Base-by-base conservation (phyloP, 2,888 invertebrate genomes). In the Nomada ferruginata region DNA sequence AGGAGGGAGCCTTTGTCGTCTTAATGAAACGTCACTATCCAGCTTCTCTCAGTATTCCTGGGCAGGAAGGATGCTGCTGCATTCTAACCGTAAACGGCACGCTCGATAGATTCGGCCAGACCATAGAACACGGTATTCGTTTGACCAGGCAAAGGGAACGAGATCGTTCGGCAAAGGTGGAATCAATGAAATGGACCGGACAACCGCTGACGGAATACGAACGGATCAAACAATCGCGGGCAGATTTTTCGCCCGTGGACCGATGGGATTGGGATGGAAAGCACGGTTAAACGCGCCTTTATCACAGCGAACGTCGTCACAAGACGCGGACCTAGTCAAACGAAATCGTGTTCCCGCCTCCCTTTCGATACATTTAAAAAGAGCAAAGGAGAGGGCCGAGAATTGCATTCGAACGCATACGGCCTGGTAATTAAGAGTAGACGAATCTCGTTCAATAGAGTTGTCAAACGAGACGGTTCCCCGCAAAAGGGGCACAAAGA, bases 11-110 rank as follows among this genome's bases (percentile, higher is more conserved):
- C 87, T 88, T 87, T 88, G 89, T 88, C 86, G 82, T 86, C 87
- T 89, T 88, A 86, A 86, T 88, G 88, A 88, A 88, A 88, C 85
- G 89, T 89, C 88, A 89, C 89, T 76, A 83, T 85, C 86, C 83
- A 59, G 47, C 78, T 76, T 61, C 79, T 63, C 76, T 70, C 47
- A 75, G 83, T 76, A 83, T 81, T 81, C 76, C 76, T 61, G 59
- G 59, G 52, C 64, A 71, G 75, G 73, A 82, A 83, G 78, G 64
- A 74, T 53, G 78, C 73, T 77, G 79, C 83, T 73, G 79, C 79
- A 76, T 81, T 82, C 85, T 80, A 59, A 73, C 83, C 77, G 79
- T 65, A 50, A 50, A 64, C 42, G 65, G 47, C 83, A 66, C 76
- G 87, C 78, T 85, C 87, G 82, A 81, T 78, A 79, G 70, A 53